Base-by-base conservation (phyloP, 2,888 invertebrate genomes). In the Drosophila borborema region DNA sequence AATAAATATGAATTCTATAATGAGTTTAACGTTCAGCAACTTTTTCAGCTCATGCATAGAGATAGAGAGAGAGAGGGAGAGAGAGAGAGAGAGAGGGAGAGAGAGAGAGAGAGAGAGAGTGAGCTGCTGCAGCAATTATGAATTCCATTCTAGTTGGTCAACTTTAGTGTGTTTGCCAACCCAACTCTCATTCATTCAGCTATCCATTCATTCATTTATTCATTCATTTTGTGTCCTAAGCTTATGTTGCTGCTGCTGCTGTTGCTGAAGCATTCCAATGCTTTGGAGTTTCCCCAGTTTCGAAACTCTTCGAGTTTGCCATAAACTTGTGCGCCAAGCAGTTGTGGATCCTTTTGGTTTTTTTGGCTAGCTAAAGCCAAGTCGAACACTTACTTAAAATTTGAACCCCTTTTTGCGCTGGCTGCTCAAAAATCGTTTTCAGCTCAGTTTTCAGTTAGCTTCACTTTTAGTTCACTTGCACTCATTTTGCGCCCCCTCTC, bases 151-250 rank as follows among this genome's bases (percentile, higher is more conserved):
- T 67, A 59, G 80, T 74, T 74, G 66, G 58, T 58, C 79, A 77
- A 79, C 54, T 79, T 77, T 71, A 49, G 66, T 66, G 59, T 62
- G 16, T 23, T 46, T 46, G 46, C 14, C 23, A 2, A 6, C 8
- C 75, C 38, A 77, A 74, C 75, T 70, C 62, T 46, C 66, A 46
- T 63, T 71, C 80, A 80, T 71, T 74, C 71, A 64, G 64, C 75
- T 73, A 83, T 86, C 75, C 68, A 83, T 80, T 74, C 80, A 85
- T 81, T 86, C 84, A 86, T 83, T 85, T 78, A 83, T 79, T 78
- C 77, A 77, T 77, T 77, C 67, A 63, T 77, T 75, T 75, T 65
- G 66, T 62, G 76, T 75, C 67, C 67, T 61, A 74, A 81, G 84
- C 74, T 71, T 36, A 69, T 45, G 58, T 45, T 72, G 23, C 46